These are phyloP conservation scores for Platorchestia sp. DNA, from an alignment of 1,140 invertebrate species.

Conservation along the genomic window DNA sequence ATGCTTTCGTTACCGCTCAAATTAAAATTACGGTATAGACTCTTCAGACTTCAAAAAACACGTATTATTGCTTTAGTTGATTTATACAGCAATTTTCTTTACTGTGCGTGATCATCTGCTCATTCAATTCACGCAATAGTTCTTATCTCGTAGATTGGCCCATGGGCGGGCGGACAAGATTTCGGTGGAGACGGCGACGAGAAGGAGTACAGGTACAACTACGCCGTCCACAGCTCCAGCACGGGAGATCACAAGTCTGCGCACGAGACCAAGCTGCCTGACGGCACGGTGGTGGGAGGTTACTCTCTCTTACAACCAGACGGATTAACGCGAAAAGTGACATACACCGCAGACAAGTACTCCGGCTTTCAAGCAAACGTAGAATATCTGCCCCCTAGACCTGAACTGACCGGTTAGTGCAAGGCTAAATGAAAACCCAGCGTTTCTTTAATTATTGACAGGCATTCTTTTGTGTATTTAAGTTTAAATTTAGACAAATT, in stretches of 20 bases:
- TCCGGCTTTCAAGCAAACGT: conserved; percentile 55
- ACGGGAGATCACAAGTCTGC: conserved; percentile 44
- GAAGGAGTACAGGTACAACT: conserved; percentile 47
- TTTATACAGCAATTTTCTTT: background rate
- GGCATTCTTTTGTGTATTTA: background rate
- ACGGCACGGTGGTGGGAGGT: conserved; percentile 40
- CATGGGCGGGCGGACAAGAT: background rate
- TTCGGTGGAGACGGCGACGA: background rate
- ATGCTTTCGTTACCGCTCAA: background rate
- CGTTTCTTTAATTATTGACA: background rate
- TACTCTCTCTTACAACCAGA: conserved; percentile 56
- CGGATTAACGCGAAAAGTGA: conserved; percentile 41
- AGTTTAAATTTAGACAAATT: background rate
- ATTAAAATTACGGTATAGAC: background rate
- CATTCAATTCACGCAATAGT: background rate
- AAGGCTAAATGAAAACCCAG: background rate
- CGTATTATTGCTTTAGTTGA: background rate
- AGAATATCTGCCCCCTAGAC: conserved; percentile 34
- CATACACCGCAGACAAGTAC: conserved; percentile 36
- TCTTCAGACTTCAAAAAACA: background rate
- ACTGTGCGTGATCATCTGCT: background rate
- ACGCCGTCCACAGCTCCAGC: conserved; percentile 37
- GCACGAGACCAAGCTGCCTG: background rate
- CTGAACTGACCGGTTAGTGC: background rate
- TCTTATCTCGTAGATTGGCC: background rate